A percentile compares a stretch with the other conserved stretches of the same genome.
These are phyloP conservation scores for Ceryle rudis DNA, from an alignment of 2,797 vertebrate genomes.

Conservation along the genomic window DNA sequence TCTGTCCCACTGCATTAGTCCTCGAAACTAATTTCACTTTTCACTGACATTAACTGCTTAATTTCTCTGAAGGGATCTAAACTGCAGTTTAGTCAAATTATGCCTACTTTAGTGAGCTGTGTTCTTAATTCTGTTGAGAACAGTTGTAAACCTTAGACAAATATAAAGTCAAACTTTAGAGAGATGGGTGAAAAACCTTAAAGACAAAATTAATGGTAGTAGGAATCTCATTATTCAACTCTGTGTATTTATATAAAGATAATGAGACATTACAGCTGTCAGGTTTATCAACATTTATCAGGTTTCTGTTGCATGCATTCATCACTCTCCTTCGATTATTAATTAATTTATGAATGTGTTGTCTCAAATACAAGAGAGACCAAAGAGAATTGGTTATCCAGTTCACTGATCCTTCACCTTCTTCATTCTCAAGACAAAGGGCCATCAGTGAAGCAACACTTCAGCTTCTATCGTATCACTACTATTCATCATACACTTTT, in stretches of 20 bases:
- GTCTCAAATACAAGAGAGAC: neutral
- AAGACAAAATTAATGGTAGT: neutral
- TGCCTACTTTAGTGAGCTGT: slow-evolving; percentile 33
- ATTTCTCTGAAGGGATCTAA: slow-evolving; percentile 61
- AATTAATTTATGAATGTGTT: neutral
- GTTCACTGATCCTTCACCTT: neutral
- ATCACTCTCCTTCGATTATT: neutral
- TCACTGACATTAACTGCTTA: slow-evolving; percentile 53
- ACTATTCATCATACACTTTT: neutral
- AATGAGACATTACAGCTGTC: neutral
- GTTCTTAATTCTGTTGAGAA: slow-evolving; percentile 8
- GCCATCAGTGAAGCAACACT: neutral
- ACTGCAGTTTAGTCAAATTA: slow-evolving; percentile 43
- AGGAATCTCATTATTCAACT: neutral
- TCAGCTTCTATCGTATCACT: neutral
- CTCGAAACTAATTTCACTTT: slow-evolving; percentile 53
- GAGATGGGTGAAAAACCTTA: neutral
- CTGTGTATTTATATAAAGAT: neutral
- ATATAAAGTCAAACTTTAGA: neutral
- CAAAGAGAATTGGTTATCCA: neutral
- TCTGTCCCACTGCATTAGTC: slow-evolving; percentile 50
- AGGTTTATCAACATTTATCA: neutral
- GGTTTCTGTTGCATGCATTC: neutral
- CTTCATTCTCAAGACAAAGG: slow-evolving; percentile 13
- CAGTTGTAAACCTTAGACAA: slow-evolving; percentile 4